Conservation (phyloP, 2,888 invertebrate species). For the Aleiodes testaceus region DNA sequence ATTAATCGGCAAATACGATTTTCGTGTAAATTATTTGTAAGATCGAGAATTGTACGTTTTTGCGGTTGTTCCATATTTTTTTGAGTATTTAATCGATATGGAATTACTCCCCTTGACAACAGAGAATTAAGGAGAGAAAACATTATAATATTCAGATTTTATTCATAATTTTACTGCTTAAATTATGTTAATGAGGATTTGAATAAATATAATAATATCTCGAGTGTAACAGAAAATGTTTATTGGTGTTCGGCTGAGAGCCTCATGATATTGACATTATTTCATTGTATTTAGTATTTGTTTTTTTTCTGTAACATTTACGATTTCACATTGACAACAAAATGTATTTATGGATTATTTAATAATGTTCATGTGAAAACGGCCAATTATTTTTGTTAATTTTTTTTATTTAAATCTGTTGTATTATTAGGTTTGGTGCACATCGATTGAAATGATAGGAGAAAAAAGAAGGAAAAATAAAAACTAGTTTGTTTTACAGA, state of each 20-base stretch:
- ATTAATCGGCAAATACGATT: constrained; percentile 42
- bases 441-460: constrained; percentile 9
- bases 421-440: constrained; percentile 25
- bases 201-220: neutral
- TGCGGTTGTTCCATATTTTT: constrained; percentile 47
- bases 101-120: neutral
- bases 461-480: constrained; percentile 30
- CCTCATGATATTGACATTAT: constrained; percentile 12
- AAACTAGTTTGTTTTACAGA: constrained; percentile 47
- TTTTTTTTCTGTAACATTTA: neutral
- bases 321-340: constrained; percentile 8
- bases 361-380: constrained; percentile 7
- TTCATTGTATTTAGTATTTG: too few relatives aligned
- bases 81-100: constrained; percentile 3
- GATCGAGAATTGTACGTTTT: constrained; percentile 45
- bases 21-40: constrained; percentile 26
- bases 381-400: constrained; percentile 2
- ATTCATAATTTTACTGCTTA: too few relatives aligned
- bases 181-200: too few relatives aligned
- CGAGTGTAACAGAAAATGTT: neutral
- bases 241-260: neutral
- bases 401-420: neutral
- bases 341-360: constrained; percentile 26
- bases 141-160: too few relatives aligned
- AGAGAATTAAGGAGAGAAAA: too few relatives aligned